Conservation (phyloP, 2,888 invertebrate genomes). For the Dione vanillae region DNA sequence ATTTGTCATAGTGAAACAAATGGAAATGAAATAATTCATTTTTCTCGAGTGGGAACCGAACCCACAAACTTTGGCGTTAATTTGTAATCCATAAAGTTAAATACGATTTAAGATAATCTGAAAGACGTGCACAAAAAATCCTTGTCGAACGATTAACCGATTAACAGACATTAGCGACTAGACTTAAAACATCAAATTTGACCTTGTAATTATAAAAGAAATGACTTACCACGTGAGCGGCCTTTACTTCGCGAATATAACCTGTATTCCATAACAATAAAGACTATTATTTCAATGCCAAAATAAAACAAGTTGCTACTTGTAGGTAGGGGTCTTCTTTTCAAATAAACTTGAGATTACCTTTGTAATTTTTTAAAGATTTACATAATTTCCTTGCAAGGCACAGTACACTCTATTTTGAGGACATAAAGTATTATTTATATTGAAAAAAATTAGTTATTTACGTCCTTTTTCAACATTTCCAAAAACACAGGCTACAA, state of each 20-base stretch:
- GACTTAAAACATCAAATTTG: slow-evolving; percentile 17
- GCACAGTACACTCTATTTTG: neutral
- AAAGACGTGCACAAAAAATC: slow-evolving; percentile 20
- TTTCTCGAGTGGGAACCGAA: too few species aligned
- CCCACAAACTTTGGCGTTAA: too few species aligned
- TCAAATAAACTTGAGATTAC: slow-evolving; percentile 14
- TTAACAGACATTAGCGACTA: slow-evolving; percentile 27
- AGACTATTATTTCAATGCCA: neutral
- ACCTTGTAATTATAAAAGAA: slow-evolving; percentile 42
- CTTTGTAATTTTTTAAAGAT: slow-evolving; percentile 10
- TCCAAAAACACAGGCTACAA: slow-evolving; percentile 22
- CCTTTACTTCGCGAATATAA: slow-evolving; percentile 12
- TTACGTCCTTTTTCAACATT: slow-evolving; percentile 21
- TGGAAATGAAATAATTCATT: too few species aligned
- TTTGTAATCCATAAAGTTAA: neutral
- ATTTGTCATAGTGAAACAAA: too few species aligned
- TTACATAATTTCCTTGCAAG: neutral
- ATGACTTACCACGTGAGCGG: slow-evolving; percentile 40
- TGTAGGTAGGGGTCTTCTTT: neutral
- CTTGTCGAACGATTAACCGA: slow-evolving; percentile 29
- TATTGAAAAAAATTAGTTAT: neutral
- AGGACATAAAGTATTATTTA: neutral
- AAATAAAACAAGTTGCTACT: neutral
- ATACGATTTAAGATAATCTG: slow-evolving; percentile 10
- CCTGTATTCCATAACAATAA: slow-evolving; percentile 18